These are phyloP conservation scores for Hedychridium roseum DNA, from an alignment of 2,888 invertebrate genomes.

Conservation along the genomic window DNA sequence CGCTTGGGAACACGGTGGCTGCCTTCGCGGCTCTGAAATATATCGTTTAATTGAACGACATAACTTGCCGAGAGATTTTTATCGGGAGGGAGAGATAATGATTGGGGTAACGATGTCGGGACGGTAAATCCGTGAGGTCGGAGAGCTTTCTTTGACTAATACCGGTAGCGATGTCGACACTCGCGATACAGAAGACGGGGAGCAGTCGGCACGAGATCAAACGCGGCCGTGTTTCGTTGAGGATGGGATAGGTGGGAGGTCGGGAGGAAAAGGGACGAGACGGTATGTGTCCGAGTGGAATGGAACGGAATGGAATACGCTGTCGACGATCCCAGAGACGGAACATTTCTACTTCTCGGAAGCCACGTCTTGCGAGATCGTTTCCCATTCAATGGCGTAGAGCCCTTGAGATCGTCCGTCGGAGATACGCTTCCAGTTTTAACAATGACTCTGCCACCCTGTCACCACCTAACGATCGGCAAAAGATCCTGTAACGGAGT, in stretches of 20 bases:
- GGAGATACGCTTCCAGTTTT: constrained; percentile 4
- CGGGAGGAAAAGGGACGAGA: constrained; percentile 23
- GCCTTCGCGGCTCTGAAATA: too few relatives aligned
- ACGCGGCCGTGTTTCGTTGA: constrained; percentile 27
- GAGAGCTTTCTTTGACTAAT: neutral
- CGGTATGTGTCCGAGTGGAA: constrained; percentile 20
- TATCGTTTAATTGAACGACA: too few relatives aligned
- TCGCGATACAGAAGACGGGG: neutral
- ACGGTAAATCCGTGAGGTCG: neutral
- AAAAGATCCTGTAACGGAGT: too few relatives aligned
- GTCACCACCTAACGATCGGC: too few relatives aligned
- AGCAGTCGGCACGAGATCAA: constrained; percentile 28
- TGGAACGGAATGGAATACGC: constrained; percentile 29
- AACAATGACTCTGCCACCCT: too few relatives aligned
- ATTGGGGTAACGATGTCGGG: too few relatives aligned
- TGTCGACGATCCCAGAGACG: constrained; percentile 28
- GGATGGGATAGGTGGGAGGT: constrained; percentile 20
- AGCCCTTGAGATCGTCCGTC: constrained; percentile 6
- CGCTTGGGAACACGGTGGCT: too few relatives aligned
- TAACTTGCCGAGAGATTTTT: too few relatives aligned
- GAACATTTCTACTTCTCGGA: constrained; percentile 48
- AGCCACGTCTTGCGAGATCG: constrained; percentile 35
- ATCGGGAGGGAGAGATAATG: too few relatives aligned
- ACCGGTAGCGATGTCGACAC: constrained; percentile 2
- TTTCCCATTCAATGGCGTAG: constrained; percentile 44